Evolutionary conservation across 2,888 invertebrate genomes (phyloP), one percentile per base, ranked within the genome.

Genomic region (Chirona hameri): DNA sequence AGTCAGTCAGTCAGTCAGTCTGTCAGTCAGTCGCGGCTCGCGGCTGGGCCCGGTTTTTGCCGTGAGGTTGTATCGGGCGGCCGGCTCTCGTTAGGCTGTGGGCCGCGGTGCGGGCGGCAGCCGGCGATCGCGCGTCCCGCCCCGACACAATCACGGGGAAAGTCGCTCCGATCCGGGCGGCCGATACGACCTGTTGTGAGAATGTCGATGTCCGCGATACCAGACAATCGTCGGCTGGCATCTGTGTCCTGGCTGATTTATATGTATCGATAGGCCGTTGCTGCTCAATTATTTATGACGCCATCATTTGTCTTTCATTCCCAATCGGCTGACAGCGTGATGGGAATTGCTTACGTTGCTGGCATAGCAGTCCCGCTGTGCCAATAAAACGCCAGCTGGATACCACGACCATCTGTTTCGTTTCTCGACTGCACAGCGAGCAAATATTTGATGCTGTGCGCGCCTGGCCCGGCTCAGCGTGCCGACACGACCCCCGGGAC

Each of bases 271-370:
- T 46, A 76, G 10, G 12, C 46, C 24, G 46, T 24, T 46, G 76
- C 76, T 46, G 39, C 46, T 76, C 76, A 39, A 76, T 76, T 76
- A 76, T 76, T 76, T 76, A 76, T 46, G 76, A 24, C 76, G 46
- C 27, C 39, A 27, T 46, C 76, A 27, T 39, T 46, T 76, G 72
- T 31, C 72, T 29, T 31, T 31, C 72, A 31, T 18, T 31, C 31
- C 27, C 72, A 18, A 18, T 31, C 31, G 39, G 24, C 76, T 76
- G 46, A 46, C 76, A 9, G 7, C 24, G 24, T 52, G 31, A 29
- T 31, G 29, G 31, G 72, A 29, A 72, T 72, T 72, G 72, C 72
- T 72, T 72, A 72, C 72, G 72, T 72, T 18, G 14, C 72, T 31
- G 72, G 72, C 29, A 72, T 72, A 72, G 72, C 72, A 31, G 14